A percentile compares a stretch with the other conserved stretches of the same genome.
phyloP scores from a whole-genome alignment of 2,888 invertebrate genomes.

The Eristalis intricaria region DNA sequence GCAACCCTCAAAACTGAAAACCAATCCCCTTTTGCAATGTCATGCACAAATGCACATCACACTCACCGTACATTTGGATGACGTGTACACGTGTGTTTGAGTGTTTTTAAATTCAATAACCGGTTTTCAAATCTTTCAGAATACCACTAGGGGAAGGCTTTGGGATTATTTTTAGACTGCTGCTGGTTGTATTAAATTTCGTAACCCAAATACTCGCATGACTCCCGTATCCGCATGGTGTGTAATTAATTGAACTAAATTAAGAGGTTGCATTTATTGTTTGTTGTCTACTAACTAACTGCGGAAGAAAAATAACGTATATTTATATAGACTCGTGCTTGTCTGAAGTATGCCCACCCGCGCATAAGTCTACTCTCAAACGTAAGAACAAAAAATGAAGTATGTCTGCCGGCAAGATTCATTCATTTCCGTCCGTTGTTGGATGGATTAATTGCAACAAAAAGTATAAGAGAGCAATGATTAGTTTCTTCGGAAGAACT shows the following conservation, averaged over 20 bases:
- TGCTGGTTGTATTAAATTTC: conserved; percentile 21
- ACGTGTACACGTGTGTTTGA: neutral
- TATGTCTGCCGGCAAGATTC: conserved; percentile 34
- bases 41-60: conserved; percentile 61
- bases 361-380: neutral
- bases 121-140: conserved; percentile 37
- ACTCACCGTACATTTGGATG: conserved; percentile 10
- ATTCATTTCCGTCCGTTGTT: conserved; percentile 28
- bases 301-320: conserved; percentile 39
- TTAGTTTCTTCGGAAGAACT: conserved; percentile 14
- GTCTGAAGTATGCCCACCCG: conserved; percentile 1
- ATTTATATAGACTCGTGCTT: neutral
- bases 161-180: neutral
- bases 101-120: conserved; percentile 15
- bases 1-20: conserved; percentile 53
- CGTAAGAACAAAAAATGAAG: neutral
- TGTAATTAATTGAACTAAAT: conserved; percentile 64
- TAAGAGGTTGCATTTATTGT: conserved; percentile 27
- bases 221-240: conserved; percentile 47
- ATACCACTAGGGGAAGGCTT: neutral
- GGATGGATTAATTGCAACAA: conserved; percentile 50
- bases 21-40: conserved; percentile 38
- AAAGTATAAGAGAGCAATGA: neutral
- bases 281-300: conserved; percentile 52
- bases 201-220: conserved; percentile 43